phyloP scores from a whole-genome alignment of 2,797 vertebrate genomes.

The Dicrostonyx torquatus region DNA sequence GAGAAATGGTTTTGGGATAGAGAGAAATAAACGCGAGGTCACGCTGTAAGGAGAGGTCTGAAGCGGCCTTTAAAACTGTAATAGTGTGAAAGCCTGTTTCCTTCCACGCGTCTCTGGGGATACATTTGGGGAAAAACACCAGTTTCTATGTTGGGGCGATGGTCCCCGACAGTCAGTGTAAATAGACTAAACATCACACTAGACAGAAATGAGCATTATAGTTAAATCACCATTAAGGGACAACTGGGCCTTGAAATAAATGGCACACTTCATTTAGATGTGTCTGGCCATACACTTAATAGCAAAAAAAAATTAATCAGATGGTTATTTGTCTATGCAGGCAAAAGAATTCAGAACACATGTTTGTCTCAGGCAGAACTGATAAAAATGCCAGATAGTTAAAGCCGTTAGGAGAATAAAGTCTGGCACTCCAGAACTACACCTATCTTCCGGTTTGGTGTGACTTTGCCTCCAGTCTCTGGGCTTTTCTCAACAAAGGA shows the following conservation, averaged over 20 bases:
- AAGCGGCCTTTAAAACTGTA: no score
- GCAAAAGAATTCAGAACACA: slow-evolving; percentile 51
- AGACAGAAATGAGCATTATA: slow-evolving; percentile 30
- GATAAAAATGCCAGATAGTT: slow-evolving; percentile 9
- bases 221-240: slow-evolving; percentile 40
- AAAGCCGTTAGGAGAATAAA: slow-evolving; percentile 2
- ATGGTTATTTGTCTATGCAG: slow-evolving; percentile 43
- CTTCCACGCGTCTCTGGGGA: no score
- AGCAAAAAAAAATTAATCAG: slow-evolving; percentile 9
- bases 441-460: neutral
- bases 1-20: no score
- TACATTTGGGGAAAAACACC: no score
- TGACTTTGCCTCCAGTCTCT: neutral
- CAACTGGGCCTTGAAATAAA: slow-evolving; percentile 56
- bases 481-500: neutral
- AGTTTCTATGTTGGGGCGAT: no score
- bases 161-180: no score
- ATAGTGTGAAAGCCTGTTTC: no score
- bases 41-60: no score
- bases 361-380: slow-evolving; percentile 49
- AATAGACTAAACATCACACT: neutral
- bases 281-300: slow-evolving; percentile 27
- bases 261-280: slow-evolving; percentile 46
- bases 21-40: no score
- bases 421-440: neutral